phyloP scores from a whole-genome alignment of 2,888 invertebrate species.

The Pterobdella sp. region DNA sequence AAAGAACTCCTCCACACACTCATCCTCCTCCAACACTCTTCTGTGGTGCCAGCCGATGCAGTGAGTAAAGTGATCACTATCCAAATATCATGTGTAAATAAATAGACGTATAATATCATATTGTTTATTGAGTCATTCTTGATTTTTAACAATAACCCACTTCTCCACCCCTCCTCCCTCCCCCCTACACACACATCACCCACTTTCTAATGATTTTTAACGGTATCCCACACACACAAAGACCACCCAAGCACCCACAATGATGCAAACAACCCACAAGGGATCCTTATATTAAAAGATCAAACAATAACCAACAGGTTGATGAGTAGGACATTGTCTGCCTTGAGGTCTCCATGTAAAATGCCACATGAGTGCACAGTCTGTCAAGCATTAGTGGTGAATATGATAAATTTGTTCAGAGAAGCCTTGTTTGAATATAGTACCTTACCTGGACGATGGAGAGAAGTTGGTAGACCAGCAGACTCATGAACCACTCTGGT shows the following conservation, averaged over 20 bases:
- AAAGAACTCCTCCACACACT: slow-evolving; percentile 13
- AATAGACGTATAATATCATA: too few species aligned
- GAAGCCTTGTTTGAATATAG: neutral
- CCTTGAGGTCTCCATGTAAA: slow-evolving; percentile 89
- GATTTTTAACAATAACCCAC: neutral
- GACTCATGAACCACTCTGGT: slow-evolving; percentile 53
- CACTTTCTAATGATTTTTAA: neutral
- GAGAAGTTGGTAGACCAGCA: neutral
- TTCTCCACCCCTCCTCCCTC: neutral
- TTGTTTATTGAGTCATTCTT: too few species aligned
- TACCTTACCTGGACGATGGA: neutral
- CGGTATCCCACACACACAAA: neutral
- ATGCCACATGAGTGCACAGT: slow-evolving; percentile 76
- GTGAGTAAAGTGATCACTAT: too few species aligned
- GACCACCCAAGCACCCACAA: neutral
- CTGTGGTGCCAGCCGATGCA: slow-evolving; percentile 5
- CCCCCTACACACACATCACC: neutral
- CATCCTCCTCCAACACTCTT: slow-evolving; percentile 10
- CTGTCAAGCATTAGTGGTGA: too few species aligned
- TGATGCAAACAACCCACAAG: neutral
- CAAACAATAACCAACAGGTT: slow-evolving; percentile 47
- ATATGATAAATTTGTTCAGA: too few species aligned
- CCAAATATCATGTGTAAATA: too few species aligned
- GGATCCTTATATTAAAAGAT: neutral
- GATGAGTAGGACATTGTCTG: slow-evolving; percentile 77